phyloP scores from a whole-genome alignment of 2,888 invertebrate genomes.

The Drosophila histrio region DNA sequence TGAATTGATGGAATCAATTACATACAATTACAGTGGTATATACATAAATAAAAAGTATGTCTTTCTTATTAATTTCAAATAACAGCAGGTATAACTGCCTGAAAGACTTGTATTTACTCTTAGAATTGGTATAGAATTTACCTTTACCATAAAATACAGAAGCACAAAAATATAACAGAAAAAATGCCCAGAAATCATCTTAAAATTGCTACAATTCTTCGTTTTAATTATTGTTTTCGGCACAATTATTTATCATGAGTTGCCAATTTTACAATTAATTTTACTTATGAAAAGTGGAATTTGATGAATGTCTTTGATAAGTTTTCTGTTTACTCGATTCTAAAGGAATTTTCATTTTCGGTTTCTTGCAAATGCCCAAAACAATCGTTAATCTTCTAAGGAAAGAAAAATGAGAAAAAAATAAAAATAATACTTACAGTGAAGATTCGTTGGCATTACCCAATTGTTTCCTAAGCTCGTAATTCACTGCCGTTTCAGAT shows the following conservation, averaged over 20 bases:
- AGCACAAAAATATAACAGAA: too few species aligned
- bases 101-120: too few species aligned
- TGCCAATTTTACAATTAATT: not conserved
- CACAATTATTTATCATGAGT: slow-evolving; percentile 7
- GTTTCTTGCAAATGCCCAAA: slow-evolving; percentile 6
- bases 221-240: slow-evolving; percentile 6
- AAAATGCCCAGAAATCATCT: too few species aligned
- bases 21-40: not conserved
- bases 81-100: too few species aligned
- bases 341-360: slow-evolving; percentile 7
- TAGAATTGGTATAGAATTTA: too few species aligned
- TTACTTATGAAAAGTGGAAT: slow-evolving; percentile 6
- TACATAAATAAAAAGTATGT: too few species aligned
- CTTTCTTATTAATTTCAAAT: too few species aligned
- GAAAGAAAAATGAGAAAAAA: not conserved
- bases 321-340: slow-evolving; percentile 1
- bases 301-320: slow-evolving; percentile 21
- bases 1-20: not conserved
- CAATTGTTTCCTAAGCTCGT: slow-evolving; percentile 42
- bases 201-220: too few species aligned
- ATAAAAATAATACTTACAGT: slow-evolving; percentile 10
- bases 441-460: slow-evolving; percentile 11
- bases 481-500: slow-evolving; percentile 38
- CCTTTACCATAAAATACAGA: too few species aligned
- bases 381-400: slow-evolving; percentile 42